Evolutionary conservation across 2,888 invertebrate species (phyloP).

Genomic region (Idaea biselata): DNA sequence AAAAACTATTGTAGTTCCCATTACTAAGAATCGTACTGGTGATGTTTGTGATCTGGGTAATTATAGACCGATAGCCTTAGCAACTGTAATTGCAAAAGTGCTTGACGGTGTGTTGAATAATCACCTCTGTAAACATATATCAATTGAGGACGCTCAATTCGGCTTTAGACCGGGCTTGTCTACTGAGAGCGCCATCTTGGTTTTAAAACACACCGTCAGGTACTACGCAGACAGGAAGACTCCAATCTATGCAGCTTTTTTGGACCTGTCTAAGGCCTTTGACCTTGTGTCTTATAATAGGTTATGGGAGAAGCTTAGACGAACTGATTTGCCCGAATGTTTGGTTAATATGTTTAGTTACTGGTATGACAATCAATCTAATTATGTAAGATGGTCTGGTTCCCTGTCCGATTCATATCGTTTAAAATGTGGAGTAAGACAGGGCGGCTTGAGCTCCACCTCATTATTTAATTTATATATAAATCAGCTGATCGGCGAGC

Average conservation of each 20-base stretch:
- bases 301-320: neutral
- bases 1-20: neutral
- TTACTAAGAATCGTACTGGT: slow-evolving; percentile 1
- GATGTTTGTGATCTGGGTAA: neutral
- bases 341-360: neutral
- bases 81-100: slow-evolving; percentile 1
- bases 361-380: neutral
- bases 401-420: neutral
- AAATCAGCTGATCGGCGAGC: slow-evolving; percentile 2
- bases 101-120: no score
- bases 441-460: neutral
- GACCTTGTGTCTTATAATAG: neutral
- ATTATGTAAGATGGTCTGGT: neutral
- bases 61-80: neutral
- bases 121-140: no score
- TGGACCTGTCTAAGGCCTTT: slow-evolving; percentile 1
- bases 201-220: neutral
- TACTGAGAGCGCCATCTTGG: neutral
- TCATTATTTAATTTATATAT: slow-evolving; percentile 3
- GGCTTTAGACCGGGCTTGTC: neutral
- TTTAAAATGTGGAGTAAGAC: neutral
- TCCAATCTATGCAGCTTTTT: neutral
- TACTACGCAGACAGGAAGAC: neutral
- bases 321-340: neutral
- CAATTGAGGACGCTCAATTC: neutral